Percentiles rank a stretch among this genome's conserved stretches.
Evolutionary conservation across 2,113 vertebrate species (phyloP).

Genomic region (Phalacrocorax pelagicus): DNA sequence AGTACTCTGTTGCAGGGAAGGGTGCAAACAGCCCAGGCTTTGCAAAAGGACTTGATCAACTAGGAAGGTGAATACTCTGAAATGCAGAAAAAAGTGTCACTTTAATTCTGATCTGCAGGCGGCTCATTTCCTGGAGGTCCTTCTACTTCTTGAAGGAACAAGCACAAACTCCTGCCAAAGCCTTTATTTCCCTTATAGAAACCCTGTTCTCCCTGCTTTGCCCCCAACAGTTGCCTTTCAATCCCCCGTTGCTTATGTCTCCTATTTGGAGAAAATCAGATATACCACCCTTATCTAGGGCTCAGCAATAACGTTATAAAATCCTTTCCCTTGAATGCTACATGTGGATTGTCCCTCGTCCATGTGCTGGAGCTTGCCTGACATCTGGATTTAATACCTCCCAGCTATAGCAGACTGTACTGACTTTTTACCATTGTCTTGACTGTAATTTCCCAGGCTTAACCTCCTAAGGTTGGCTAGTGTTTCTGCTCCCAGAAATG

Average conservation of each 20-base stretch:
- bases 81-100: background rate
- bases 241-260: background rate
- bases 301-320: background rate
- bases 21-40: background rate
- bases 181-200: background rate
- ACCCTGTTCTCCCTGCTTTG: background rate
- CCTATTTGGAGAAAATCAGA: background rate
- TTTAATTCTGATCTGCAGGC: background rate
- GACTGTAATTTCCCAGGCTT: background rate
- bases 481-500: background rate
- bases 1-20: background rate
- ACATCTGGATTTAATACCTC: background rate
- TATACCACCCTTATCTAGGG: background rate
- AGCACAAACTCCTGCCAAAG: background rate
- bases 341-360: background rate
- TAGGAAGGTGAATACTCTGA: background rate
- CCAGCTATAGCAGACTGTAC: background rate
- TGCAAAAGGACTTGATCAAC: background rate
- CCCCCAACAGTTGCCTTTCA: too few relatives aligned
- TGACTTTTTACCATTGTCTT: background rate
- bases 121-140: background rate
- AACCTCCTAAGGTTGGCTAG: background rate
- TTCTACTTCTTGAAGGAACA: background rate
- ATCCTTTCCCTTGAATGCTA: background rate
- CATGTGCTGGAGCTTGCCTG: background rate